Evolutionary conservation across 2,888 invertebrate species (phyloP), one percentile per base, ranked within the genome.

Genomic region (Xylota segnis): DNA sequence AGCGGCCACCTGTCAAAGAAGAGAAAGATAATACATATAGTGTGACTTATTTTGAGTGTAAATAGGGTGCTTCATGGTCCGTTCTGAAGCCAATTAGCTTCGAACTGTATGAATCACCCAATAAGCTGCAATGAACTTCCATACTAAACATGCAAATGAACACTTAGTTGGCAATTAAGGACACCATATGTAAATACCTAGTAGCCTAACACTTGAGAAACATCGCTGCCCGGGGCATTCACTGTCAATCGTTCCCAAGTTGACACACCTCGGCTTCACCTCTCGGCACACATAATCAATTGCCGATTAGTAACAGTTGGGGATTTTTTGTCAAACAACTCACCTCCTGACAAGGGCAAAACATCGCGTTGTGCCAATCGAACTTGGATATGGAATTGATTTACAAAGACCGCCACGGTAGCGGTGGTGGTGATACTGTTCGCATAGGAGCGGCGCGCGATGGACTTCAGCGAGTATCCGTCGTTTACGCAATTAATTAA

Each of bases 1-100:
- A 94, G 89, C 98, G 94, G 4, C 99, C 99, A 89, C 99, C 98
- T 95, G 93, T 82, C 29, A 50, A 54, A 37, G 43, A 54, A 78
- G 32, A 27, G 78, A 52, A 45, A 34, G n/a, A 32, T 1, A 52
- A 47, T 18, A n/a, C n/a, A n/a, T n/a, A 23, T 18, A 32, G 23
- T 61, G 63, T 56, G 27, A 65, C 9, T 56, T 32, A 66, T 16
- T 47, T 61, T 68, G 45, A 75, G 14, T 43, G 37, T 0, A 27
- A 5, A 58, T 14, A 23, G 37, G 23, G 50, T 23, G n/a, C 0
- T 34, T 34, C 9, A 40, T 4, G 12, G 14, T 23, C 50, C n/a
- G 37, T n/a, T 52, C 50, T 66, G 37, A 34, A 52, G n/a, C 23
- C 23, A 14, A n/a, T 23, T n/a, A 65, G 40, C 29, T 56, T 58